Base-by-base conservation (phyloP, 1,140 invertebrate genomes). In the Lepidurus packardi region DNA sequence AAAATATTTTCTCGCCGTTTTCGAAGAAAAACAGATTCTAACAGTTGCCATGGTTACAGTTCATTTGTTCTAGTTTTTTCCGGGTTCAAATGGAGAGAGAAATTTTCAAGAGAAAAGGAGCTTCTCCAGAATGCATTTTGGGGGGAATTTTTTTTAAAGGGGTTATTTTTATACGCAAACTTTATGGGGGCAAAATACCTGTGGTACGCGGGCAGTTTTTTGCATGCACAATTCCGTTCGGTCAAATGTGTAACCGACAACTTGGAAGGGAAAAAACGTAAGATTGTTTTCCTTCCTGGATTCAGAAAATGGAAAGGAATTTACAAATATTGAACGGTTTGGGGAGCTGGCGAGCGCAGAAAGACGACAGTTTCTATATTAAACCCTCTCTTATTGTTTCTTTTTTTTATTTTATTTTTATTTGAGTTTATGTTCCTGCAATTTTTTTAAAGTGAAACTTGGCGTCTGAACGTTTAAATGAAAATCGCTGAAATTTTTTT, bases 181-280 rank as follows among this genome's bases (percentile, higher is more conserved):
- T 65, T 65, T 21, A 34, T 34, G 34, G 34, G 53, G 53, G 53
- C 16, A n/a, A 16, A 65, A 65, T 65, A 65, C 53, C 53, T 65
- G 53, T 65, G 53, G 53, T 65, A 65, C 53, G 53, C 53, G n/a
- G 53, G 53, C 53, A 65, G 21, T 65, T 65, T 47, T 7, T 65
- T 65, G 53, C 53, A 65, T 65, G n/a, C 53, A 65, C 53, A 65
- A 65, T 65, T 65, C 53, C 53, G 13, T 65, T 65, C 34, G 53
- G 53, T 65, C 8, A 65, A 13, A 65, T 65, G 5, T 13, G 7
- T 65, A 21, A 65, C 34, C 34, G 45, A 65, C 53, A 65, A 65
- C 53, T 13, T 65, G 21, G 53, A 21, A 65, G 1, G 3, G 53
- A 21, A 65, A 65, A 65, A 13, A 16, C 7, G 13, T 21, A 65